phyloP scores from a whole-genome alignment of 2,797 vertebrate genomes.

The Loris lydekkerianus region DNA sequence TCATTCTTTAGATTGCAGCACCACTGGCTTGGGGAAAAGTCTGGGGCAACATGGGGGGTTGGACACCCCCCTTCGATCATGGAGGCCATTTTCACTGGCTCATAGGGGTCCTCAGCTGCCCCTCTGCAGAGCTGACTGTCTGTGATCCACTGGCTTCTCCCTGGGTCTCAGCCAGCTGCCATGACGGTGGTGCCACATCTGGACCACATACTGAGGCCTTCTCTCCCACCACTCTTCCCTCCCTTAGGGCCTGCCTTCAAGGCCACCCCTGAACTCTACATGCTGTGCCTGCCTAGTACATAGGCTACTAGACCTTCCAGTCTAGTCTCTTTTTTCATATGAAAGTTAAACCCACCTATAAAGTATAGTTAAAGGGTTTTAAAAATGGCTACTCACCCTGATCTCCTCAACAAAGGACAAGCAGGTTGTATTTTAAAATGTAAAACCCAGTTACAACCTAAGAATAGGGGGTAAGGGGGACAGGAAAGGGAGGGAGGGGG shows the following conservation, averaged over 20 bases:
- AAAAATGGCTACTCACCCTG: neutral
- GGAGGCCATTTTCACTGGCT: neutral
- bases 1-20: neutral
- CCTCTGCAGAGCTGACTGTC: neutral
- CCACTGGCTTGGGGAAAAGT: too few relatives aligned
- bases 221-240: neutral
- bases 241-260: neutral
- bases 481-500: too few relatives aligned
- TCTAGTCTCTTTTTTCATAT: neutral
- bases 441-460: too few relatives aligned
- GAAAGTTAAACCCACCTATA: neutral
- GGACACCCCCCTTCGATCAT: neutral
- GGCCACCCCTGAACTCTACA: neutral
- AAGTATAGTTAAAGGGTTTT: neutral
- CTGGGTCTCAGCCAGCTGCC: neutral
- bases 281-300: neutral
- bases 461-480: too few relatives aligned
- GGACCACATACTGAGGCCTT: neutral
- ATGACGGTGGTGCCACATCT: neutral
- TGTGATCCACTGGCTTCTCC: neutral
- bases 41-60: neutral
- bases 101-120: neutral
- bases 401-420: neutral
- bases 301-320: neutral
- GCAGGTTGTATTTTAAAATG: neutral